Base-by-base conservation (phyloP, 2,888 invertebrate genomes). In the Dinocampus coccinellae region DNA sequence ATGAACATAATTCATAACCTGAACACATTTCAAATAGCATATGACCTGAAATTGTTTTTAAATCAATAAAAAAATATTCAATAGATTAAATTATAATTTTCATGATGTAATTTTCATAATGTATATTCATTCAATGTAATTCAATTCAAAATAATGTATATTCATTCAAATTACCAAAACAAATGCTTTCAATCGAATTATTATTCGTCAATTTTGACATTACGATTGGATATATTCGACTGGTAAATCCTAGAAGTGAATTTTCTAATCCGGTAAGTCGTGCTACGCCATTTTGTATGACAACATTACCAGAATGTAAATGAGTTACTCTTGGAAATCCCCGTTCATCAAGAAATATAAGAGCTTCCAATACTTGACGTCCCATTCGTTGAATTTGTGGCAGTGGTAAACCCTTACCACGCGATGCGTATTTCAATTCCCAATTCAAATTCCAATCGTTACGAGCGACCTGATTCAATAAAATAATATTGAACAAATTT, bases 11-110 rank as follows among this genome's bases (percentile, higher is more conserved):
- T 83, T 96, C 95, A 78, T 93, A 92, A 47, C 95, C 97, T 20
- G 95, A 93, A 80, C 95, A 93, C 97, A 97, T 97, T 89, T 97
- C 97, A 87, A 94, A 97, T 70, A 97, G 89, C 82, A 97, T 91
- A 86, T 95, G 94, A 34, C 91, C 91, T 91, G 80, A 22, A 4
- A n/a, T 47, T 2, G 33, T 22, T 24, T 16, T 53, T 24, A 13
- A 13, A 55, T 39, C n/a, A 39, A 61, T 22, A 36, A 33, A 34
- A 11, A 36, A 36, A 11, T 16, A 16, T 1, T 26, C n/a, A 29
- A 20, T n/a, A 42, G 29, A 11, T 3, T 24, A 22, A 47, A 13
- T 42, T 16, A 11, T 26, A 20, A n/a, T 39, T 26, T 16, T 52
- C 24, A 22, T 52, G n/a, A n/a, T n/a, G n/a, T n/a, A n/a, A n/a